Base-by-base conservation (phyloP, 2,113 vertebrate genomes). In the Sorex araneus region DNA sequence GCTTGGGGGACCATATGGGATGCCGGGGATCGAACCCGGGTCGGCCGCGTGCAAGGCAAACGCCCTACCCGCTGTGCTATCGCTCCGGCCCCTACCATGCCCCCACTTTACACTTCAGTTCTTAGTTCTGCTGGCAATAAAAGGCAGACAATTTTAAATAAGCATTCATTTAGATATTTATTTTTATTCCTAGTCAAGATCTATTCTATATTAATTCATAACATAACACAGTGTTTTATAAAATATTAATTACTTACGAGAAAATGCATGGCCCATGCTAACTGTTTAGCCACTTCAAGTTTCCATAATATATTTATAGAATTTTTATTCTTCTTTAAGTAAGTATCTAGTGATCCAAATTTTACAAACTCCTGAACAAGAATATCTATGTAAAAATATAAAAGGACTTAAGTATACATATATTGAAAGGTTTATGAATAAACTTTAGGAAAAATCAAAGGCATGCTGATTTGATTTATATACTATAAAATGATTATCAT, bases 241-340 rank as follows among this genome's bases (percentile, higher is more conserved):
- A 73, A 32, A n/a, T 78, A 91, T 28, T 92, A 95, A 82, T n/a
- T 85, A 97, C 98, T 98, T 97, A 99, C 99, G 97, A 99, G 98
- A 97, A 99, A 99, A 96, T 99, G 99, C 99, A 99, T 99, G 11
- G 98, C 99, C 99, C 99, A 99, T 43, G 99, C 98, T 57, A 99
- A 96, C 94, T 99, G 99, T 93, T 99, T 99, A 80, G 99, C 99
- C 96, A 99, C 99, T 96, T 99, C 99, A 75, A 99, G 97, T 95
- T 99, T 99, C 99, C 99, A 99, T 94, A 99, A 98, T 95, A 99
- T 99, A 97, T 99, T 99, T 88, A 99, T 98, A 89, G 90, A 90
- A 91, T 97, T 98, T 97, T 99, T 99, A 81, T 99, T 99, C 97
- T 99, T 99, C 95, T 99, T 99, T 97, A 99, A 96, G 79, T 99